Evolutionary conservation across 2,888 invertebrate genomes (phyloP).

Genomic region (Frankliniella fusca): DNA sequence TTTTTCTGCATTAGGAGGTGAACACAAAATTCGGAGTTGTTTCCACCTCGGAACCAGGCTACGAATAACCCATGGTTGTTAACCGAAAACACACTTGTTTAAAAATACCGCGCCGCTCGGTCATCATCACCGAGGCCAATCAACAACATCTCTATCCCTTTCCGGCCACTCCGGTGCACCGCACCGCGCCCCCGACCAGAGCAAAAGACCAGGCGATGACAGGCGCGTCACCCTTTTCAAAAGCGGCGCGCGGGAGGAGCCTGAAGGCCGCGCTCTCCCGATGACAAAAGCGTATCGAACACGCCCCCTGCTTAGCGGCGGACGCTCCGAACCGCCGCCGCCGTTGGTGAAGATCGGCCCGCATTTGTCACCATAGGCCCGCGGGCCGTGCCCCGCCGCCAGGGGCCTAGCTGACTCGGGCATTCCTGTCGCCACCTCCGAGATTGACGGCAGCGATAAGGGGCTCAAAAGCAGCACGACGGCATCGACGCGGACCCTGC

Average conservation of each 20-base stretch:
- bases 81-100: no score
- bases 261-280: background rate
- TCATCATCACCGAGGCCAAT: background rate
- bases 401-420: background rate
- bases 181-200: background rate
- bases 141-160: background rate
- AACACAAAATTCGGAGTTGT: no score
- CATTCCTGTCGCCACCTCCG: conserved; percentile 18
- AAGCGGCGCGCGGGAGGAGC: no score
- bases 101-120: background rate
- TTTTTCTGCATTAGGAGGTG: no score
- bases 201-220: background rate
- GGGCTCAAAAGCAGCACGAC: background rate
- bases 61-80: no score
- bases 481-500: no score
- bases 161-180: background rate
- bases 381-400: background rate
- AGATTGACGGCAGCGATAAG: conserved; percentile 18
- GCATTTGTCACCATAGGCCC: background rate
- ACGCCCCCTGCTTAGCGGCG: background rate
- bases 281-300: no score
- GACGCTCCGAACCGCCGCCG: background rate
- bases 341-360: background rate
- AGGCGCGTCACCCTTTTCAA: no score
- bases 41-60: no score